Conservation (phyloP, 2,797 vertebrate species). For the Xenopus petersii region DNA sequence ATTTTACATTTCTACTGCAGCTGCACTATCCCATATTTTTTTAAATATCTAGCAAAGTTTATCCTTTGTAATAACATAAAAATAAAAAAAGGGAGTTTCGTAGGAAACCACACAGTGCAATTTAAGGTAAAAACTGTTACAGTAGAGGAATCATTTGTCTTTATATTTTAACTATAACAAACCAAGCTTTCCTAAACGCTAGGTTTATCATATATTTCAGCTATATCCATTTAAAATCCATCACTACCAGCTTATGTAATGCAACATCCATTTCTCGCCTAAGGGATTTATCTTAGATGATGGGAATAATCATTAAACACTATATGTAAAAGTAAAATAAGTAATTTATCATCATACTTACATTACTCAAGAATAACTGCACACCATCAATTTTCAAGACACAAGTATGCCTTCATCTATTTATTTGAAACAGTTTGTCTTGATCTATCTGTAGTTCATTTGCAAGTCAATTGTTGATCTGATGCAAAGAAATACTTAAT, state of each 20-base stretch:
- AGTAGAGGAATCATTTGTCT: too few species aligned
- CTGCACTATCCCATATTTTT: too few species aligned
- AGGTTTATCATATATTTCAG: not conserved
- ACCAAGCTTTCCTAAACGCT: too few species aligned
- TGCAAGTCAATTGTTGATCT: constrained; percentile 48
- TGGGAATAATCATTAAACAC: constrained; percentile 40
- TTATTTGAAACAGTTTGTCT: constrained; percentile 47
- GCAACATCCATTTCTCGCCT: not conserved
- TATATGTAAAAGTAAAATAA: constrained; percentile 46
- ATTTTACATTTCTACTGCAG: too few species aligned
- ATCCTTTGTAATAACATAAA: too few species aligned
- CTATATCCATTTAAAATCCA: not conserved
- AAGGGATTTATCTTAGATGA: constrained; percentile 34
- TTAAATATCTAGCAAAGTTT: too few species aligned
- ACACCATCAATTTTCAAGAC: constrained; percentile 41
- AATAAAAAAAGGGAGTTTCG: too few species aligned
- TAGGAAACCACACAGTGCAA: too few species aligned
- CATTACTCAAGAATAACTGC: constrained; percentile 43
- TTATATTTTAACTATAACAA: not conserved
- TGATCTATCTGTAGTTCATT: constrained; percentile 47
- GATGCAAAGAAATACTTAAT: constrained; percentile 44
- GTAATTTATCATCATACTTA: constrained; percentile 47
- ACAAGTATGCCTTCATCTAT: constrained; percentile 45
- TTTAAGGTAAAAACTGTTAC: too few species aligned
- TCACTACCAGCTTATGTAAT: not conserved